Evolutionary conservation across 2,797 vertebrate species (phyloP).

Genomic region (Aselliscus stoliczkanus): DNA sequence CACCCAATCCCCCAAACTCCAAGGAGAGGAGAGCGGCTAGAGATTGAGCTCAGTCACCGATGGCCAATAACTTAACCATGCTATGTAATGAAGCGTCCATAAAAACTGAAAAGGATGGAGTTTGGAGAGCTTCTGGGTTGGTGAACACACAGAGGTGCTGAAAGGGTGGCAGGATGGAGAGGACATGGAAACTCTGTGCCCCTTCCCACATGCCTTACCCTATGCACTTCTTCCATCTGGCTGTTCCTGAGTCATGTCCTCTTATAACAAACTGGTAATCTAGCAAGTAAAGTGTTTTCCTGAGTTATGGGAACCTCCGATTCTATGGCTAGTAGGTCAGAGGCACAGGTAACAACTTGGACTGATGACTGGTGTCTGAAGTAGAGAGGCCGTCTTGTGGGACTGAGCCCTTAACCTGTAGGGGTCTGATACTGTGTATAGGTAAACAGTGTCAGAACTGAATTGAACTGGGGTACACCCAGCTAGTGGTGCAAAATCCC

Average conservation of each 20-base stretch:
- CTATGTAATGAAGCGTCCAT: background rate
- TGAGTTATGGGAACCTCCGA: background rate
- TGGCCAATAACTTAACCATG: background rate
- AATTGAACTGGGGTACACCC: background rate
- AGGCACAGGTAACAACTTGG: background rate
- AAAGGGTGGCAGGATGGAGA: background rate
- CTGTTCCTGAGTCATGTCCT: background rate
- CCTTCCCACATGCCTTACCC: background rate
- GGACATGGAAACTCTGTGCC: background rate
- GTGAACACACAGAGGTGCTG: background rate
- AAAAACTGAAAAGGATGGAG: background rate
- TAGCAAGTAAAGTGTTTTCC: background rate
- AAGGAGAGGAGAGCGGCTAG: background rate
- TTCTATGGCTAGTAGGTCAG: background rate
- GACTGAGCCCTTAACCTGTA: background rate
- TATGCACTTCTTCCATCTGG: background rate
- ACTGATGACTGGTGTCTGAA: background rate
- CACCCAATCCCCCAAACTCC: background rate
- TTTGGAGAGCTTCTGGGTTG: background rate
- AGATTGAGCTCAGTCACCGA: background rate
- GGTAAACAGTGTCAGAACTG: background rate
- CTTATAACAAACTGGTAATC: background rate
- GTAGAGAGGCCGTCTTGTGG: background rate
- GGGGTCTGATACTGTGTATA: background rate
- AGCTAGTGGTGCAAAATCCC: background rate